Conservation (phyloP, 1,140 invertebrate genomes). For the Drosophila repletoides region DNA sequence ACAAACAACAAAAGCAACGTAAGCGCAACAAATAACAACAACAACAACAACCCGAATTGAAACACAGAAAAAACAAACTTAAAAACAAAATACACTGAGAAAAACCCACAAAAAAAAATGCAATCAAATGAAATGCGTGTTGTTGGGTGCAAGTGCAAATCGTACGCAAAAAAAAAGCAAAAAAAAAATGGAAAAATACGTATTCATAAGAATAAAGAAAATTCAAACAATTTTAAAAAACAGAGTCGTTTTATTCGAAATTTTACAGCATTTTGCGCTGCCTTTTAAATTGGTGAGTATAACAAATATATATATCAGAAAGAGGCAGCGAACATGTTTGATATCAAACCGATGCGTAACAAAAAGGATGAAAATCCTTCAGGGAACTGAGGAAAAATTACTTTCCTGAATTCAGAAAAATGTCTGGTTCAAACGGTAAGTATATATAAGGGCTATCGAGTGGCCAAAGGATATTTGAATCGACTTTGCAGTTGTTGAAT, state of each 20-base stretch:
- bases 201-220: slow-evolving; percentile 76
- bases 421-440: too few relatives aligned
- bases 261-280: background rate
- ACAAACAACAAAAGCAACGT: slow-evolving; percentile 40
- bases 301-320: too few relatives aligned
- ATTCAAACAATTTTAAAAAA: slow-evolving; percentile 70
- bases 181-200: slow-evolving; percentile 42
- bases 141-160: slow-evolving; percentile 51
- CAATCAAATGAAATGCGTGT: slow-evolving; percentile 59
- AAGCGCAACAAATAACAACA: slow-evolving; percentile 29
- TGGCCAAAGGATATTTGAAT: too few relatives aligned
- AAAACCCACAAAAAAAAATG: slow-evolving; percentile 40
- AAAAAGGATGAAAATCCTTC: too few relatives aligned
- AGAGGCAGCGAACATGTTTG: too few relatives aligned
- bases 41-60: slow-evolving; percentile 54
- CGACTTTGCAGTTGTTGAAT: too few relatives aligned
- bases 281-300: too few relatives aligned
- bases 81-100: slow-evolving; percentile 40
- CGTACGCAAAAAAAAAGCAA: slow-evolving; percentile 31
- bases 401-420: too few relatives aligned
- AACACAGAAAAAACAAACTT: slow-evolving; percentile 41
- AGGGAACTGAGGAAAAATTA: too few relatives aligned
- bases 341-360: too few relatives aligned
- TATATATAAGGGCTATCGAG: too few relatives aligned
- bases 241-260: slow-evolving; percentile 30